phyloP scores from a whole-genome alignment of 2,797 vertebrate species.

The Gambelia wislizenii region DNA sequence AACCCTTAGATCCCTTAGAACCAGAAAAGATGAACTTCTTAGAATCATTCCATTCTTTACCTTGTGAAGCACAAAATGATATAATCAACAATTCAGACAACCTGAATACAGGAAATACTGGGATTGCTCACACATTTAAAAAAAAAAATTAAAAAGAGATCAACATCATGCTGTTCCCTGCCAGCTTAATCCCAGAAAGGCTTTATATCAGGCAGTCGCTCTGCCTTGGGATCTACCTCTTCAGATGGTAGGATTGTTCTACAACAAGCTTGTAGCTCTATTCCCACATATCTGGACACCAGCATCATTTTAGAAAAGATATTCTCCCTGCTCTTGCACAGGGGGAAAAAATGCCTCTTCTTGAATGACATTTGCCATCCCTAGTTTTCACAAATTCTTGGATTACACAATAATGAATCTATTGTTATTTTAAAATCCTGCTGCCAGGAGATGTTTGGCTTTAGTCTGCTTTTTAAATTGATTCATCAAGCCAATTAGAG shows the following conservation, averaged over 20 bases:
- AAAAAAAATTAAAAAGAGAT: not conserved
- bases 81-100: not conserved
- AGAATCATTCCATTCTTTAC: too few species aligned
- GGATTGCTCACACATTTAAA: not conserved
- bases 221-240: too few species aligned
- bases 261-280: not conserved
- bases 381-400: not conserved
- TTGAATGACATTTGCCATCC: not conserved
- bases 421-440: not conserved
- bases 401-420: not conserved
- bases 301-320: not conserved
- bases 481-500: not conserved
- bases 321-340: not conserved
- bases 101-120: not conserved
- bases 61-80: too few species aligned
- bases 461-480: not conserved
- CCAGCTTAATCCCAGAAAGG: too few species aligned
- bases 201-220: too few species aligned
- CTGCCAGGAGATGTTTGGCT: not conserved
- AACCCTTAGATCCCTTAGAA: too few species aligned
- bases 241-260: too few species aligned
- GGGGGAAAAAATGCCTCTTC: not conserved
- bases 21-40: too few species aligned
- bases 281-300: not conserved
- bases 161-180: too few species aligned